These are phyloP conservation scores for Drosophila bifasciata DNA, from an alignment of 1,140 invertebrate genomes.

Conservation along the genomic window DNA sequence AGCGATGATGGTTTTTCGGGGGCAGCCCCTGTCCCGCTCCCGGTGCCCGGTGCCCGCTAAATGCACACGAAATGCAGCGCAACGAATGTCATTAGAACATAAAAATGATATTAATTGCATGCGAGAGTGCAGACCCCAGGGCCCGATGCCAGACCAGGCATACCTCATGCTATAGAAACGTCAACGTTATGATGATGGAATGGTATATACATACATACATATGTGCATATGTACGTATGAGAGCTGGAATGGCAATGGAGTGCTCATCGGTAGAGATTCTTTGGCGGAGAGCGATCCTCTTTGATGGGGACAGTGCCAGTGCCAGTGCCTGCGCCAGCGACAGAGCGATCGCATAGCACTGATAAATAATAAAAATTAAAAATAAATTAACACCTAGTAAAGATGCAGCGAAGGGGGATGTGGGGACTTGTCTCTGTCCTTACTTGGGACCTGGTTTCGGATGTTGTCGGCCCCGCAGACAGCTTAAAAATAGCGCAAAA, in stretches of 20 bases:
- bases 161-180: constrained; percentile 67
- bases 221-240: neutral
- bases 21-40: neutral
- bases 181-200: constrained; percentile 72
- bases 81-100: constrained; percentile 83
- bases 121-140: constrained; percentile 61
- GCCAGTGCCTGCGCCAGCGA: neutral
- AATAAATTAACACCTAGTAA: constrained; percentile 83
- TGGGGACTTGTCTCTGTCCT: constrained; percentile 19
- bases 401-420: constrained; percentile 45
- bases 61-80: constrained; percentile 79
- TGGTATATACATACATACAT: constrained; percentile 3
- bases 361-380: constrained; percentile 83
- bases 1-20: constrained; percentile 66
- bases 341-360: constrained; percentile 61
- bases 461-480: constrained; percentile 50
- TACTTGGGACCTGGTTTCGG: constrained; percentile 39
- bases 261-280: neutral
- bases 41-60: constrained; percentile 28
- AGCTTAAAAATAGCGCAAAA: constrained; percentile 79
- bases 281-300: constrained; percentile 12
- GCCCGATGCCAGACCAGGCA: constrained; percentile 5
- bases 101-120: constrained; percentile 83
- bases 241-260: neutral
- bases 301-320: constrained; percentile 45